phyloP scores from a whole-genome alignment of 30 jellyfish, hydroid and myxozoan genomes.

The Pseudorhiza aurosa region DNA sequence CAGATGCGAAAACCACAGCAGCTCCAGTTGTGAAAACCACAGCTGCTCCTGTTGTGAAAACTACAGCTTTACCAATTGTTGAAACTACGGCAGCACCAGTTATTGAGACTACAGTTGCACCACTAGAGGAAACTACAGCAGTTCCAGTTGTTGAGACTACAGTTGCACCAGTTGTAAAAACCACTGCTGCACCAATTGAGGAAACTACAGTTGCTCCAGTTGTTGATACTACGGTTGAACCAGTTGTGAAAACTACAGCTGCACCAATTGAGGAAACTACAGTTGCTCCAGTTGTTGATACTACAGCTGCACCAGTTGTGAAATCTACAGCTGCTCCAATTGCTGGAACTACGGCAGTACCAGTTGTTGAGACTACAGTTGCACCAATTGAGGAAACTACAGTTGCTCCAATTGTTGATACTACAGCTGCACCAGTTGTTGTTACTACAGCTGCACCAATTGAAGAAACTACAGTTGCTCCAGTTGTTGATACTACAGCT shows the following conservation, averaged over 20 bases:
- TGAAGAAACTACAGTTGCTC: constrained; percentile 43
- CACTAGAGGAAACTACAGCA: constrained; percentile 26
- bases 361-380: not conserved
- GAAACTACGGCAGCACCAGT: constrained; percentile 44
- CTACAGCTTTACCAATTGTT: constrained; percentile 36
- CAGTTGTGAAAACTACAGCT: constrained; percentile 2
- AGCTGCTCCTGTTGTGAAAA: constrained; percentile 37
- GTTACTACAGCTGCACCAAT: constrained; percentile 48
- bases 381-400: constrained; percentile 2
- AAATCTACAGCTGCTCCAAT: constrained; percentile 19
- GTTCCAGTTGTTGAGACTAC: not conserved
- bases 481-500: constrained; percentile 26
- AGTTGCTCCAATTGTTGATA: constrained; percentile 13
- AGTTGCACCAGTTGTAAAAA: not conserved
- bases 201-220: not conserved
- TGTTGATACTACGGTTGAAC: constrained; percentile 3
- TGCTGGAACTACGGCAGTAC: constrained; percentile 1
- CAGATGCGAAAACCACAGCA: constrained; percentile 39
- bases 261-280: constrained; percentile 11
- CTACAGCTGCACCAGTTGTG: not conserved
- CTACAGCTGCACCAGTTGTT: constrained; percentile 37
- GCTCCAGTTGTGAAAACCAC: constrained; percentile 50
- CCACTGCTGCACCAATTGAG: not conserved
- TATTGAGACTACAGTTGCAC: not conserved
- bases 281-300: constrained; percentile 4